phyloP scores from a whole-genome alignment of 2,797 vertebrate species.

The Pangasius krempfi region DNA sequence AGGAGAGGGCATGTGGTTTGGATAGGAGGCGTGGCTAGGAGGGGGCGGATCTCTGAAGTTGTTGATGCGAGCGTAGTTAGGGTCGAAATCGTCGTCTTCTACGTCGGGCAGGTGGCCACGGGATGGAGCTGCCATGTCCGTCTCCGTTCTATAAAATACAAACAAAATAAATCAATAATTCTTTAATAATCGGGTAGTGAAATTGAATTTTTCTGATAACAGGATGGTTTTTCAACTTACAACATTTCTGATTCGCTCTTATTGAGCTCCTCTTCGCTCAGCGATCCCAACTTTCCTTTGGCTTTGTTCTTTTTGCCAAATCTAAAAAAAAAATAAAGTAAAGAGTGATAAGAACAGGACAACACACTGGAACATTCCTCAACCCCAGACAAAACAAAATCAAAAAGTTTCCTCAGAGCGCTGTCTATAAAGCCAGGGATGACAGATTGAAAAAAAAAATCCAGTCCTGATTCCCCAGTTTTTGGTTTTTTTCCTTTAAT shows the following conservation, averaged over 20 bases:
- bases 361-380: not conserved
- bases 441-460: not conserved
- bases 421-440: too few relatives aligned
- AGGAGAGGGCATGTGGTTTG: slow-evolving; percentile 73
- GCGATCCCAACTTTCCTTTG: slow-evolving; percentile 68
- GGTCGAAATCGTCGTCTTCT: slow-evolving; percentile 90
- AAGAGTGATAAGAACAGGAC: not conserved
- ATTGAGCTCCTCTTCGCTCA: slow-evolving; percentile 86
- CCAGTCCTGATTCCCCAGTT: not conserved
- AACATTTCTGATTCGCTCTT: slow-evolving; percentile 74
- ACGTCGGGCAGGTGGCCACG: slow-evolving; percentile 73
- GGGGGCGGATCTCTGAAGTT: slow-evolving; percentile 82
- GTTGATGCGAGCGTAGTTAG: slow-evolving; percentile 91
- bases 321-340: slow-evolving; percentile 68
- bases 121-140: slow-evolving; percentile 62
- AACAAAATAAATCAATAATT: not conserved
- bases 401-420: not conserved
- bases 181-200: not conserved
- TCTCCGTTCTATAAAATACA: slow-evolving; percentile 33
- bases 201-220: not conserved
- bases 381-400: not conserved
- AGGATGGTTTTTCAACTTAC: slow-evolving; percentile 19
- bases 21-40: slow-evolving; percentile 58
- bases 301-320: slow-evolving; percentile 89
- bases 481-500: not conserved